A percentile compares a stretch with the other conserved stretches of the same genome.
Conservation (phyloP, 2,888 invertebrate species). For the Drosophila putrida region DNA sequence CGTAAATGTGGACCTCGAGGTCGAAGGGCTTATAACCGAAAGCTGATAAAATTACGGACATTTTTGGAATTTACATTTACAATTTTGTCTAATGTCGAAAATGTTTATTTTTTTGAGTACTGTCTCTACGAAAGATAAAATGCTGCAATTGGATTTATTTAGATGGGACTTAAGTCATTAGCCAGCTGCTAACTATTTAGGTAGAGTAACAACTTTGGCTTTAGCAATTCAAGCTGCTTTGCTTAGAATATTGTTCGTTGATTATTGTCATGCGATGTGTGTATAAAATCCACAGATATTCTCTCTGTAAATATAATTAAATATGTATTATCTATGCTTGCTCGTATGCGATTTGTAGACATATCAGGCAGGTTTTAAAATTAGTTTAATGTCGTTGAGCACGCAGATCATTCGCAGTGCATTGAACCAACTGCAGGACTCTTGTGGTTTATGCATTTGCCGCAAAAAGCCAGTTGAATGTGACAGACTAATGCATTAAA, state of each 20-base stretch:
- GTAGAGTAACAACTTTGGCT: too few species aligned
- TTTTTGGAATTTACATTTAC: constrained; percentile 18
- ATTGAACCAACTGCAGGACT: constrained; percentile 57
- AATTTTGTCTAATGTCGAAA: not conserved
- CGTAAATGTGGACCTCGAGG: constrained; percentile 45
- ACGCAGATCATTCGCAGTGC: constrained; percentile 59
- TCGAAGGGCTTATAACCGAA: constrained; percentile 26
- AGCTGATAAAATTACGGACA: constrained; percentile 31
- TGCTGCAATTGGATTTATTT: not conserved
- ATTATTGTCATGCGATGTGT: not conserved
- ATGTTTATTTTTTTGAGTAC: not conserved
- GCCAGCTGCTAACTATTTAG: not conserved
- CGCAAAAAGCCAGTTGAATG: constrained; percentile 21
- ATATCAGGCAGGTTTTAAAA: constrained; percentile 34
- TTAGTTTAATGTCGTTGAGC: constrained; percentile 54
- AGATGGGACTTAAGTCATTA: not conserved
- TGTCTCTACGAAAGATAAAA: not conserved
- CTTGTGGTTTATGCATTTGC: constrained; percentile 39
- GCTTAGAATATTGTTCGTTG: not conserved
- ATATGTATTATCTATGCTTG: constrained; percentile 4
- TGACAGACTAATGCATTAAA: constrained; percentile 66
- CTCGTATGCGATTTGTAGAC: constrained; percentile 5
- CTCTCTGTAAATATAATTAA: not conserved
- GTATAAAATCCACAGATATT: constrained; percentile 2
- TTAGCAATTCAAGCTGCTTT: not conserved